These are phyloP conservation scores for Eristalis intricaria DNA, from an alignment of 2,888 invertebrate species.

Conservation along the genomic window DNA sequence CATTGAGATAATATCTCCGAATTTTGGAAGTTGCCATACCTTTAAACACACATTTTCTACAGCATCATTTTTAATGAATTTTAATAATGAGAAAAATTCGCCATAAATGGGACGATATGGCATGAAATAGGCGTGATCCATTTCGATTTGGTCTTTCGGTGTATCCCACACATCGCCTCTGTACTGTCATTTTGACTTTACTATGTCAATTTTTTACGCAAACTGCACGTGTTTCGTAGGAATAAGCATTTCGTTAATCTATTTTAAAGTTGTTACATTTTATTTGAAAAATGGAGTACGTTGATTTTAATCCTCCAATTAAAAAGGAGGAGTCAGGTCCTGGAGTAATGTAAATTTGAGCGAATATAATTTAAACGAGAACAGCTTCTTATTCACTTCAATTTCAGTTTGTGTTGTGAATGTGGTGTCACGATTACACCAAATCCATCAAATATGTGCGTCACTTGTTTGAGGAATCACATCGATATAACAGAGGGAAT, in stretches of 20 bases:
- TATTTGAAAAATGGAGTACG: conserved; percentile 52
- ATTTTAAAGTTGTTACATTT: background rate
- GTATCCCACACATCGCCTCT: background rate
- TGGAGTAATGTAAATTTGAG: conserved; percentile 45
- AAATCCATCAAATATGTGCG: conserved; percentile 99
- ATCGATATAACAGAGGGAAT: conserved; percentile 98
- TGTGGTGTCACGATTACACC: conserved; percentile 96
- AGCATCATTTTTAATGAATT: no score
- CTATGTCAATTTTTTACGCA: background rate
- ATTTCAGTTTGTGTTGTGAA: conserved; percentile 89
- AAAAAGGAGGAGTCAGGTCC: conserved; percentile 23
- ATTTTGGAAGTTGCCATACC: no score
- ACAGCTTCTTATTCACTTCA: background rate
- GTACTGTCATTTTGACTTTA: background rate
- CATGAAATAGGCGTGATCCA: no score
- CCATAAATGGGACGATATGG: no score
- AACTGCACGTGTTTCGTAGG: conserved; percentile 34
- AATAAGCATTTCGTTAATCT: background rate
- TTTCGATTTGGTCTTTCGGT: no score
- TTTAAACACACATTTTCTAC: no score
- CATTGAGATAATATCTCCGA: no score
- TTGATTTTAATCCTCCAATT: conserved; percentile 32
- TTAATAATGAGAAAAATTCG: no score
- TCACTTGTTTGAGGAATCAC: conserved; percentile 93
- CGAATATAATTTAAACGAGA: background rate